Conservation (phyloP, 2,888 invertebrate genomes). For the Euzetes globulus region DNA sequence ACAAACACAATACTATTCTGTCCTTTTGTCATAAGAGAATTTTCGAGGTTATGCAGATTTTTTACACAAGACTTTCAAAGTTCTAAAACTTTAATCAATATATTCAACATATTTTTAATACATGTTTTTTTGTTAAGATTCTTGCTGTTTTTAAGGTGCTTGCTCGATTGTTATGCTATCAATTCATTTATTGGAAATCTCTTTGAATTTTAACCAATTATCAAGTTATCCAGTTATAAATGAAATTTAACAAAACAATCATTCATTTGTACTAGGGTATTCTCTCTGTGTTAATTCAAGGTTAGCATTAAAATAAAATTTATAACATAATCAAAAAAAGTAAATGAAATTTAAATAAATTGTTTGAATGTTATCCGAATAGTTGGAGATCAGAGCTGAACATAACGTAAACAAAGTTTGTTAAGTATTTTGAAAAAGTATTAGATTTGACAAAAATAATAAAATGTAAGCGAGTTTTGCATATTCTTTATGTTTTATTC, state of each 20-base stretch:
- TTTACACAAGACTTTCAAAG: neutral
- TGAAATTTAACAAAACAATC: too few relatives aligned
- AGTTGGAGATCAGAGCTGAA: neutral
- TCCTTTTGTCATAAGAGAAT: constrained; percentile 26
- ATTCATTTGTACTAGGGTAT: too few relatives aligned
- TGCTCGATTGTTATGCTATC: neutral
- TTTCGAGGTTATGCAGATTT: constrained; percentile 21
- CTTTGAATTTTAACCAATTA: too few relatives aligned
- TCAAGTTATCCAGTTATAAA: too few relatives aligned
- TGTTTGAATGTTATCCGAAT: too few relatives aligned
- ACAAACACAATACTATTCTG: constrained; percentile 19
- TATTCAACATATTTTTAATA: neutral
- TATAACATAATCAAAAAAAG: too few relatives aligned
- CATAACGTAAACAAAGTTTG: neutral
- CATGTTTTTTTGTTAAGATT: neutral
- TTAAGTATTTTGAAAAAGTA: neutral
- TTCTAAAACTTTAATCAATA: neutral
- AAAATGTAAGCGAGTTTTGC: neutral
- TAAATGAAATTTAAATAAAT: too few relatives aligned
- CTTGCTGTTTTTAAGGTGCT: too few relatives aligned
- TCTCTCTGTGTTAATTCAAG: too few relatives aligned
- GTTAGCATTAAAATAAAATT: too few relatives aligned
- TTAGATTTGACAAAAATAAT: neutral
- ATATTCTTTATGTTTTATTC: neutral
- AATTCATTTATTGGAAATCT: too few relatives aligned